Conservation (phyloP, 2,797 vertebrate species). For the Bovichtus variegatus region DNA sequence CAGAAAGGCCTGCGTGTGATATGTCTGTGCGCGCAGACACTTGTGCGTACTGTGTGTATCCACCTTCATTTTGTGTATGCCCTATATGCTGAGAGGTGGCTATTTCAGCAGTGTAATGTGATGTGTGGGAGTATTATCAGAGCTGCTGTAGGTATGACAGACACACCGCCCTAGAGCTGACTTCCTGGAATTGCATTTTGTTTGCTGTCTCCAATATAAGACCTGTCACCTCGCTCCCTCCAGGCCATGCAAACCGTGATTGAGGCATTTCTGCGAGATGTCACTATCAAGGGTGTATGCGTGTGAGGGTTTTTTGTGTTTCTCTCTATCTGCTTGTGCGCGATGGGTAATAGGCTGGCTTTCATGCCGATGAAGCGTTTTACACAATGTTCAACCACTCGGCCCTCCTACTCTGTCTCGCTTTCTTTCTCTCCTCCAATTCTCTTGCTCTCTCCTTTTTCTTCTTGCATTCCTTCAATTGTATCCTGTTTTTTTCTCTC, state of each 20-base stretch:
- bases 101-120: slow-evolving; percentile 60
- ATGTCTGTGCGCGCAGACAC: not conserved
- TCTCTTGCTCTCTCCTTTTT: slow-evolving; percentile 43
- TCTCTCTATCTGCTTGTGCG: slow-evolving; percentile 42
- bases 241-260: slow-evolving; percentile 86
- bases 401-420: slow-evolving; percentile 4
- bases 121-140: slow-evolving; percentile 76
- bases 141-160: slow-evolving; percentile 79
- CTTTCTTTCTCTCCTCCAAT: not conserved
- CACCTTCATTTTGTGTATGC: slow-evolving; percentile 35
- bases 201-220: slow-evolving; percentile 74
- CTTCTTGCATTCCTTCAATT: not conserved
- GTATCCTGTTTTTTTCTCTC: not conserved
- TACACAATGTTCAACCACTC: slow-evolving; percentile 85
- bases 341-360: slow-evolving; percentile 86
- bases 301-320: slow-evolving; percentile 61
- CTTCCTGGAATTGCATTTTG: slow-evolving; percentile 80
- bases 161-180: slow-evolving; percentile 68
- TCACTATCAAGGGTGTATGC: slow-evolving; percentile 73
- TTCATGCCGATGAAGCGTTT: slow-evolving; percentile 81
- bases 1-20: slow-evolving; percentile 24
- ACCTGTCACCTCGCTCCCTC: slow-evolving; percentile 76
- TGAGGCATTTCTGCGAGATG: slow-evolving; percentile 85
- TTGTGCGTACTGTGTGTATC: not conserved
- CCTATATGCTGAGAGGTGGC: slow-evolving; percentile 56